These are phyloP conservation scores for Carterocephalus palaemon DNA, from an alignment of 2,888 invertebrate species.

Conservation along the genomic window DNA sequence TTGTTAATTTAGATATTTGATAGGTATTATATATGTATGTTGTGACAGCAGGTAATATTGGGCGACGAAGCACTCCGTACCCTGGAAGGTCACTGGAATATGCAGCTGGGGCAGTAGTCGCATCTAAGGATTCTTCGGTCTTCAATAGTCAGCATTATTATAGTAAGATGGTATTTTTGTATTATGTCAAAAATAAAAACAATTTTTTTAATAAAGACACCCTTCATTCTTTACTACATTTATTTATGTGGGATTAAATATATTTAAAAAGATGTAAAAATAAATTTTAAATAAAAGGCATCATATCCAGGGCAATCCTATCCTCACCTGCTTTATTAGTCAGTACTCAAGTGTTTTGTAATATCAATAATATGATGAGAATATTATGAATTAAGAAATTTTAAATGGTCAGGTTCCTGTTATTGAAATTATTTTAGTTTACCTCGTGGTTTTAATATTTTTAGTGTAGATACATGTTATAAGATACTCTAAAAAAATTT, in stretches of 20 bases:
- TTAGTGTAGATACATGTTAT: no score
- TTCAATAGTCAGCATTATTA: conserved; percentile 54
- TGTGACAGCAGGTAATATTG: conserved; percentile 59
- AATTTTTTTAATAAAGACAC: conserved; percentile 37
- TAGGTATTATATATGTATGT: conserved; percentile 39
- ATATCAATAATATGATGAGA: no score
- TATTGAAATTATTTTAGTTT: no score
- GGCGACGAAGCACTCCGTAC: neutral
- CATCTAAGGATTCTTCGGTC: conserved; percentile 21
- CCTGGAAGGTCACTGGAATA: neutral
- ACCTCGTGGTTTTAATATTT: no score
- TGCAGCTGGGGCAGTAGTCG: neutral
- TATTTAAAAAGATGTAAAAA: conserved; percentile 32
- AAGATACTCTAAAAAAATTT: no score
- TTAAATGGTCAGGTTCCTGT: no score
- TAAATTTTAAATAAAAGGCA: conserved; percentile 28
- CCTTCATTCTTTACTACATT: conserved; percentile 39
- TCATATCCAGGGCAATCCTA: conserved; percentile 39
- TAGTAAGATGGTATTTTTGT: conserved; percentile 77
- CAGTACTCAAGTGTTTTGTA: conserved; percentile 37
- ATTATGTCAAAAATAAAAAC: conserved; percentile 70
- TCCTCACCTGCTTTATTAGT: conserved; percentile 45
- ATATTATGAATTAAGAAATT: no score
- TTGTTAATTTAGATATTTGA: conserved; percentile 41
- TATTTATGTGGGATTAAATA: conserved; percentile 41